Conservation (phyloP, 2,797 vertebrate species). For the Geotrypetes seraphini region DNA sequence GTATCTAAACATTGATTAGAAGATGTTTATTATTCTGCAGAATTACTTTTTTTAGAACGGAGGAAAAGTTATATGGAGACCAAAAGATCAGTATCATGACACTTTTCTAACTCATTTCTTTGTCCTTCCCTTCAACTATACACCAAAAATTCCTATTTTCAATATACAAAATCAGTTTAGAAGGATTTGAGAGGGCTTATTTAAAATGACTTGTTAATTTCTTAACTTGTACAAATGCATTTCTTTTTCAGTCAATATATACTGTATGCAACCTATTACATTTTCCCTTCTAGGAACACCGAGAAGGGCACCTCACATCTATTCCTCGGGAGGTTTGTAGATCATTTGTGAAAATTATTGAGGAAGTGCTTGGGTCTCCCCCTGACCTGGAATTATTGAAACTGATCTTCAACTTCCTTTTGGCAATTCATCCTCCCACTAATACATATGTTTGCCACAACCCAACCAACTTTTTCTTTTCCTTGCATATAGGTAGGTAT, state of each 20-base stretch:
- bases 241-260: no score
- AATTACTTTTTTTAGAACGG: slow-evolving; percentile 9
- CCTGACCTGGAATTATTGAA: slow-evolving; percentile 85
- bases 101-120: no score
- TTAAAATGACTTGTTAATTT: no score
- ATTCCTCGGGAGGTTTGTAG: slow-evolving; percentile 86
- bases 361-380: slow-evolving; percentile 93
- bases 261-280: no score
- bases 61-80: slow-evolving; percentile 1
- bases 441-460: slow-evolving; percentile 98
- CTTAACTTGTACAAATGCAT: no score
- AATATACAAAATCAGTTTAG: no score
- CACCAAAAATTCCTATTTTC: no score
- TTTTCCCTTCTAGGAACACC: slow-evolving; percentile 72
- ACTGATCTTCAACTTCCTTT: slow-evolving; percentile 86
- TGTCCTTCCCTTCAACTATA: no score
- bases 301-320: slow-evolving; percentile 75
- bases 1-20: slow-evolving; percentile 5
- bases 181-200: no score
- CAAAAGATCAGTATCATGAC: no score
- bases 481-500: slow-evolving; percentile 81
- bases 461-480: slow-evolving; percentile 93
- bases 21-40: slow-evolving; percentile 1
- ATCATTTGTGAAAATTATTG: slow-evolving; percentile 95
- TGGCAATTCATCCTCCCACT: slow-evolving; percentile 92